phyloP scores from a whole-genome alignment of 1,140 invertebrate genomes.

The Macrocentrus cingulum region DNA sequence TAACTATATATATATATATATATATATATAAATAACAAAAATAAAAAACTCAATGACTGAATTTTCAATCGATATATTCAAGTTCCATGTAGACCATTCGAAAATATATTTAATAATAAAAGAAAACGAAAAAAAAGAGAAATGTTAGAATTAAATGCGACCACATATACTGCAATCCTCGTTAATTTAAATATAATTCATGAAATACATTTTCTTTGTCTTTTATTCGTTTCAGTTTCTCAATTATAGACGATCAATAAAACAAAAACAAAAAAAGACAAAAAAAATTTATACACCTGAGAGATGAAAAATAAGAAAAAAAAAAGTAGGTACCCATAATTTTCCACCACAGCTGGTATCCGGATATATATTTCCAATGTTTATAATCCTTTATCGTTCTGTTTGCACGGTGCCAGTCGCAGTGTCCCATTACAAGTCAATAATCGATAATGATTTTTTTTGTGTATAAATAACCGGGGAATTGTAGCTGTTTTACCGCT shows the following conservation, averaged over 20 bases:
- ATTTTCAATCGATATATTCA: too few relatives aligned
- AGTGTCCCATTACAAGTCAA: conserved; percentile 26
- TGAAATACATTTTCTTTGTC: conserved; percentile 26
- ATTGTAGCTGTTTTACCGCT: background rate
- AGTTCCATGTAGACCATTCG: too few relatives aligned
- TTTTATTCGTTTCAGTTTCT: conserved; percentile 52
- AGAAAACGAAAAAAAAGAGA: too few relatives aligned
- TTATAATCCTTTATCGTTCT: conserved; percentile 24
- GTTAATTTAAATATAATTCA: background rate
- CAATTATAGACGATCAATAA: conserved; percentile 51
- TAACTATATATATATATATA: too few relatives aligned
- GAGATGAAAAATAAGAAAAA: too few relatives aligned
- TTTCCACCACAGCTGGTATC: conserved; percentile 25
- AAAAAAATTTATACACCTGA: conserved; percentile 30
- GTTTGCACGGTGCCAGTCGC: conserved; percentile 26
- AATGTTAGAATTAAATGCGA: conserved; percentile 11
- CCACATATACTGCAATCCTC: conserved; percentile 13
- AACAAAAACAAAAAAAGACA: conserved; percentile 40
- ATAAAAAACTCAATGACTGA: too few relatives aligned
- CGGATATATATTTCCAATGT: conserved; percentile 33
- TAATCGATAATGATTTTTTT: conserved; percentile 18
- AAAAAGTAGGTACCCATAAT: conserved; percentile 21
- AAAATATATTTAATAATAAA: too few relatives aligned
- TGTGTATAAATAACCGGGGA: background rate
- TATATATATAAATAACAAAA: too few relatives aligned